Evolutionary conservation across 2,888 invertebrate genomes (phyloP).

Genomic region (Nemotelus pantherinus): DNA sequence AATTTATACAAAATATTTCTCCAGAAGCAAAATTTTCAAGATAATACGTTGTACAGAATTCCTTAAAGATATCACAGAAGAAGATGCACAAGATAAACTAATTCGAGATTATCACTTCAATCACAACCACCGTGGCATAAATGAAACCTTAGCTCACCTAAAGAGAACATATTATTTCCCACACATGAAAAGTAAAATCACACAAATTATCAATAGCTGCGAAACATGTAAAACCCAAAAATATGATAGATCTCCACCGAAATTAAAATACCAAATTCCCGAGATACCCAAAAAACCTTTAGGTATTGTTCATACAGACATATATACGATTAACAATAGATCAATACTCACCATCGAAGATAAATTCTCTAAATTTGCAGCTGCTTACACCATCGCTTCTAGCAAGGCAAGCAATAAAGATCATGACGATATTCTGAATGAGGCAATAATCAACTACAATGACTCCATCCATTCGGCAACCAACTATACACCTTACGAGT

Average conservation of each 20-base stretch:
- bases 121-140: conserved; percentile 29
- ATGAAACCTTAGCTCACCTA: conserved; percentile 41
- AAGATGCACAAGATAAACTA: too few relatives aligned
- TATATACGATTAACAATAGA: conserved; percentile 32
- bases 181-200: conserved; percentile 39
- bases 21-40: too few relatives aligned
- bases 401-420: conserved; percentile 21
- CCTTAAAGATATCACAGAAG: too few relatives aligned
- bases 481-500: conserved; percentile 12
- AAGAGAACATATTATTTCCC: conserved; percentile 43
- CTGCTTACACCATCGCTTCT: conserved; percentile 25
- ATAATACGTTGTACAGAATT: too few relatives aligned
- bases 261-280: conserved; percentile 35
- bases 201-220: conserved; percentile 44
- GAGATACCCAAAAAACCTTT: conserved; percentile 43
- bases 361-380: conserved; percentile 42
- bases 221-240: conserved; percentile 36
- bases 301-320: conserved; percentile 28
- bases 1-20: too few relatives aligned
- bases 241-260: conserved; percentile 48
- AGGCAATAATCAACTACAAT: conserved; percentile 20
- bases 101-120: too few relatives aligned
- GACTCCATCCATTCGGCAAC: conserved; percentile 29
- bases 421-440: conserved; percentile 16
- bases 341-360: conserved; percentile 27